Evolutionary conservation across 2,113 vertebrate species (phyloP), one percentile per base, ranked within the genome.

Genomic region (Pampusana beccarii): DNA sequence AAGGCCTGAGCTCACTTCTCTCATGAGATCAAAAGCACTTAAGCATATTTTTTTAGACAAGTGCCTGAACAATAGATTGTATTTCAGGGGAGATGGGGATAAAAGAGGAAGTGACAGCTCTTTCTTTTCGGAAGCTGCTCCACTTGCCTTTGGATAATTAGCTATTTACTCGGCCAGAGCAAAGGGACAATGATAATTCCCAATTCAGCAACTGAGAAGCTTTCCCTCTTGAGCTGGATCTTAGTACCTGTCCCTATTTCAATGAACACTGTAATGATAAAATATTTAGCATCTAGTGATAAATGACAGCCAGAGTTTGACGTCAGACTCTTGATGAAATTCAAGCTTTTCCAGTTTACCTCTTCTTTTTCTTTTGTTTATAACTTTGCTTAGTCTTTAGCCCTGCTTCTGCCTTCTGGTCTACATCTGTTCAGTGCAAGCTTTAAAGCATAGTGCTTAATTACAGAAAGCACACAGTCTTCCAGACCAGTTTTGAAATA

Each of bases 401-500:
- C 33, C 29, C 31, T 57, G 11, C 60, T 82, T 74, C 23, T 38
- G 19, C 73, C 36, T 80, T 93, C 69, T 86, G 60, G 69, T 38
- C 31, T 86, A 73, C 28, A 70, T 36, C 74, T 86, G 65, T 83
- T 86, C 66, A n/a, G 42, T 36, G 19, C 44, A 90, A 92, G 74
- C 9, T 82, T 64, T 80, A 54, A 85, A 80, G 11, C 13, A 7
- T 56, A 95, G 87, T 18, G 21, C 21, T 80, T 40, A 28, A n/a
- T 51, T 74, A 86, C 34, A 80, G 51, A 88, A 94, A 64, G 44
- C 91, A 91, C 87, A 73, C 92, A 83, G 71, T 29, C 31, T 80
- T 94, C 79, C 94, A 96, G 62, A 36, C 46, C 69, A 44, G 10
- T 81, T 94, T 83, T 80, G 71, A 92, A 60, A 88, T 79, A 71